Evolutionary conservation across 2,797 vertebrate genomes (phyloP), one percentile per base, ranked within the genome.

Genomic region (Tarsius wallacei): DNA sequence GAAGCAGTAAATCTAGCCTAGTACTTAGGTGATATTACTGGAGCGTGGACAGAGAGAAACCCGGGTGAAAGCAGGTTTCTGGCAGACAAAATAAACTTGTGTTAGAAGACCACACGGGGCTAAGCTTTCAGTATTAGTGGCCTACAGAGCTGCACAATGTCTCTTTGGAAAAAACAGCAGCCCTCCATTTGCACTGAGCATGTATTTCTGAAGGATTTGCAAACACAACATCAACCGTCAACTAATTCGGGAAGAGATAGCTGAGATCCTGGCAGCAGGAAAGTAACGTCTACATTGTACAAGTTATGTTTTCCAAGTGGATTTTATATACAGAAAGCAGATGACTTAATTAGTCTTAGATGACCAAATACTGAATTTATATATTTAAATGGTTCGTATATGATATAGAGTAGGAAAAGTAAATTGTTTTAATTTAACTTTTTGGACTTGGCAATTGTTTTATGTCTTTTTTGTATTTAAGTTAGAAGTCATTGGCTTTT

Each of bases 381-480:
- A 53, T 76, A 59, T 85, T 83, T 91, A 84, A 68, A 12, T 94
- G 71, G 53, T 51, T 66, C 15, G 80, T 8, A 4, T 21, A 26
- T n/a, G 85, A 55, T 68, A 26, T 5, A 68, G 71, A 78, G 28
- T n/a, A 8, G 49, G 51, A 24, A 51, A 77, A 93, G 21, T 73
- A 82, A 68, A 31, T 33, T n/a, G 22, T 68, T 94, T 74, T 47
- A 42, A 64, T 77, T 57, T 80, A 28, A 26, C 55, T 82, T 47
- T n/a, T 10, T 12, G 49, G 47, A 22, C 78, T 78, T 86, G 57
- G 5, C 49, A 42, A 33, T 80, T 61, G 28, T 83, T 81, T 77
- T 51, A 49, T 61, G 49, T 59, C 59, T 82, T 42, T 76, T 77
- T 87, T 91, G 85, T 66, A 36, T 47, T 82, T 89, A 85, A 51